These are phyloP conservation scores for Labia minor DNA, from an alignment of 2,888 invertebrate genomes.

Conservation along the genomic window DNA sequence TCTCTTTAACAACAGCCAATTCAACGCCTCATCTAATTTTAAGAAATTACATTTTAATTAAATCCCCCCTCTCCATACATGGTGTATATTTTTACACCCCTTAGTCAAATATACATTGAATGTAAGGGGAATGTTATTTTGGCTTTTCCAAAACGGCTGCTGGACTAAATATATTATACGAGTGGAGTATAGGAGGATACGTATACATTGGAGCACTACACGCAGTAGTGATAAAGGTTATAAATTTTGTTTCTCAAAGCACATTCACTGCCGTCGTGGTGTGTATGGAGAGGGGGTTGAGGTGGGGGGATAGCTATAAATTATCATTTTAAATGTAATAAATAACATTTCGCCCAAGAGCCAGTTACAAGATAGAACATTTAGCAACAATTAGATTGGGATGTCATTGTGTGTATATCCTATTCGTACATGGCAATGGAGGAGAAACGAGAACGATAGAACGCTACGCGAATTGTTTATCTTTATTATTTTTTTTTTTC, in stretches of 20 bases:
- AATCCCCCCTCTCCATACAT: neutral
- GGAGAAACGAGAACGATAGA: neutral
- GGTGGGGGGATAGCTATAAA: no score
- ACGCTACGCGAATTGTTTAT: neutral
- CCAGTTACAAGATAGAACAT: constrained; percentile 13
- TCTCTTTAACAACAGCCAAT: no score
- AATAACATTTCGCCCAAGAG: constrained; percentile 13
- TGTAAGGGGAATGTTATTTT: no score
- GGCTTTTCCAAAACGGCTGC: neutral
- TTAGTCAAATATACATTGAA: no score
- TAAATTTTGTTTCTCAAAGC: neutral
- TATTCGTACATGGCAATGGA: neutral
- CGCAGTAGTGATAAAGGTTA: neutral
- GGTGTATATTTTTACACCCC: no score
- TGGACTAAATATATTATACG: neutral
- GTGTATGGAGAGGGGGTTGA: no score
- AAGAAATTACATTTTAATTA: constrained; percentile 1
- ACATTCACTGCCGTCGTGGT: neutral
- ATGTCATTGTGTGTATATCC: no score
- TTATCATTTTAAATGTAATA: constrained; percentile 7
- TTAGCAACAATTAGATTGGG: neutral
- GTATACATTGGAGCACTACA: neutral
- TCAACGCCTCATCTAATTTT: neutral
- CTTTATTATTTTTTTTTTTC: no score
- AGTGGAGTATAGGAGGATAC: no score